phyloP scores from a whole-genome alignment of 2,113 vertebrate species.

The Hippocampus zosterae region DNA sequence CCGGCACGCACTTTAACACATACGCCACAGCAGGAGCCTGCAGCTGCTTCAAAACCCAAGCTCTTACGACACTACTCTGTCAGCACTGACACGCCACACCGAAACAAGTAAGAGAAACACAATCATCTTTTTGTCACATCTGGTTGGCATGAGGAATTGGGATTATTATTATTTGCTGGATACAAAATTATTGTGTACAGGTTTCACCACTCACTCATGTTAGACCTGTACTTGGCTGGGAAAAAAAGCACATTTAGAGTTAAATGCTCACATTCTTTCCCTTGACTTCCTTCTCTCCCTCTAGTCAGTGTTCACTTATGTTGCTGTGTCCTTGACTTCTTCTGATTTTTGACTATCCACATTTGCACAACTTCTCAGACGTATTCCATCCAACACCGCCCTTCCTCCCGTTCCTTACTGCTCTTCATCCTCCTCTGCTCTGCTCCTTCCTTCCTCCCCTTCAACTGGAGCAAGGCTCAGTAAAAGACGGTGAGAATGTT shows the following conservation, averaged over 20 bases:
- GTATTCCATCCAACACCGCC: constrained; percentile 31
- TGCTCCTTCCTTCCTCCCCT: constrained; percentile 51
- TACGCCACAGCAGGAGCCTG: constrained; percentile 65
- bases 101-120: constrained; percentile 78
- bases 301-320: neutral
- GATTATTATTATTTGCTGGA: neutral
- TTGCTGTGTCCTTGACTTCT: constrained; percentile 2
- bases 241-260: neutral
- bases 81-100: constrained; percentile 90
- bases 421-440: constrained; percentile 46
- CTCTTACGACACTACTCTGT: constrained; percentile 95
- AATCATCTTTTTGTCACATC: neutral
- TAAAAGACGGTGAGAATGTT: constrained; percentile 60
- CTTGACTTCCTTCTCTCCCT: neutral
- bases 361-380: constrained; percentile 46
- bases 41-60: constrained; percentile 79
- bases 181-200: too few relatives aligned
- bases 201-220: too few relatives aligned
- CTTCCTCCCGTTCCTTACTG: constrained; percentile 55
- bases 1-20: constrained; percentile 46
- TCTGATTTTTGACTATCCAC: constrained; percentile 19
- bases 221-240: too few relatives aligned
- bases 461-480: constrained; percentile 51
- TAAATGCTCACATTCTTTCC: neutral
- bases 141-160: too few relatives aligned